Evolutionary conservation across 2,888 invertebrate species (phyloP).

Genomic region (Drosophila nigricruria): DNA sequence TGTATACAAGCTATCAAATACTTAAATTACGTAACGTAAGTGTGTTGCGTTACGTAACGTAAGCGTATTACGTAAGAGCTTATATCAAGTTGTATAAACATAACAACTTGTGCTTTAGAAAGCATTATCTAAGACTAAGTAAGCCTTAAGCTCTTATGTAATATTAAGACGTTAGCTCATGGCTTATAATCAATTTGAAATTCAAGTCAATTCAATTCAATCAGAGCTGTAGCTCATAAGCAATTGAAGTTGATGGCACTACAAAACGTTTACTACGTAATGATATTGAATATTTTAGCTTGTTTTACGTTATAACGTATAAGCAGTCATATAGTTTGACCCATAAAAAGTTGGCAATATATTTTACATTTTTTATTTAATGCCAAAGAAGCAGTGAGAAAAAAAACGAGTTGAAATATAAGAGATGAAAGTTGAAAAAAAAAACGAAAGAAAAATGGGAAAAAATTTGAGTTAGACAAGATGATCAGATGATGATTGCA

Average conservation of each 20-base stretch:
- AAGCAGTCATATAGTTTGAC: slow-evolving; percentile 17
- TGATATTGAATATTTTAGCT: slow-evolving; percentile 25
- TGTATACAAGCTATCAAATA: too few relatives aligned
- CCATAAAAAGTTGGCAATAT: slow-evolving; percentile 32
- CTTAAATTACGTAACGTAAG: too few relatives aligned
- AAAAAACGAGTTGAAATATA: not conserved
- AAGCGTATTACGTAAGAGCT: too few relatives aligned
- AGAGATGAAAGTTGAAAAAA: too few relatives aligned
- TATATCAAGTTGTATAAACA: too few relatives aligned
- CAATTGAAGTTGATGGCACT: slow-evolving; percentile 19
- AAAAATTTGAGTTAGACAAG: not conserved
- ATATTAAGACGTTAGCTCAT: not conserved
- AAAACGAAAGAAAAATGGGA: not conserved
- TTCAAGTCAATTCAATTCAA: not conserved
- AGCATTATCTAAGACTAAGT: too few relatives aligned
- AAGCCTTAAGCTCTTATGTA: not conserved
- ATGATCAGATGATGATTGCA: not conserved
- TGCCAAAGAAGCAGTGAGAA: slow-evolving; percentile 4
- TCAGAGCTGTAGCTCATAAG: not conserved
- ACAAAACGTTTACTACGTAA: slow-evolving; percentile 11
- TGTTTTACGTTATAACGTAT: slow-evolving; percentile 26
- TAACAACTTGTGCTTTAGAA: too few relatives aligned
- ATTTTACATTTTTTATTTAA: slow-evolving; percentile 17
- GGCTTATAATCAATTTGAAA: not conserved
- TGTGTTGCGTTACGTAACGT: too few relatives aligned